These are phyloP conservation scores for Sebastes hubbsi DNA, from an alignment of 2,797 vertebrate genomes.

Conservation along the genomic window DNA sequence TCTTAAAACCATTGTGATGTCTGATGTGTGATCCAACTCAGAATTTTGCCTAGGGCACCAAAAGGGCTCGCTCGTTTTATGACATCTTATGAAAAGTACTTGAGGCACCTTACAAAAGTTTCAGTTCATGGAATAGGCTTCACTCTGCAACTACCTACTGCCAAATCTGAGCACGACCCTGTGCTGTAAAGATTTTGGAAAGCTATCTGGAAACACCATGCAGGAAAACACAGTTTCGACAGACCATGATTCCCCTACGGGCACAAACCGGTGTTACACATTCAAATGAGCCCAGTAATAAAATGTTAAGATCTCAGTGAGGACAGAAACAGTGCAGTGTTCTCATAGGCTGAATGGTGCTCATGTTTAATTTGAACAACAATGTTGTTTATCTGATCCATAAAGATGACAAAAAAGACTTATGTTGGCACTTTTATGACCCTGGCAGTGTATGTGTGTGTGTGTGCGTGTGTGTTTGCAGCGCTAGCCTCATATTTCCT, in stretches of 20 bases:
- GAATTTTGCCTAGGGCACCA: no score
- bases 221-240: background rate
- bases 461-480: background rate
- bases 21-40: no score
- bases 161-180: background rate
- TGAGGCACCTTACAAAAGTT: background rate
- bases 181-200: background rate
- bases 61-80: no score
- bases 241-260: background rate
- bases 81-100: background rate
- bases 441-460: background rate
- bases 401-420: constrained; percentile 23
- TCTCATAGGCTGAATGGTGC: background rate
- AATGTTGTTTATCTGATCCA: constrained; percentile 27
- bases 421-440: constrained; percentile 2
- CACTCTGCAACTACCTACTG: background rate
- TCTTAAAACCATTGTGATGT: no score
- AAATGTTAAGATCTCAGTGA: constrained; percentile 1
- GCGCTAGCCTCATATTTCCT: constrained; percentile 3
- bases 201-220: background rate
- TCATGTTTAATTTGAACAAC: constrained; percentile 14
- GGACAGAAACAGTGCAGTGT: background rate
- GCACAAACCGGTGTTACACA: background rate
- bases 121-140: background rate
- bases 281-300: background rate